A percentile compares a stretch with the other conserved stretches of the same genome.
Evolutionary conservation across 2,888 invertebrate species (phyloP).

Genomic region (Hirtodrosophila histrioides): DNA sequence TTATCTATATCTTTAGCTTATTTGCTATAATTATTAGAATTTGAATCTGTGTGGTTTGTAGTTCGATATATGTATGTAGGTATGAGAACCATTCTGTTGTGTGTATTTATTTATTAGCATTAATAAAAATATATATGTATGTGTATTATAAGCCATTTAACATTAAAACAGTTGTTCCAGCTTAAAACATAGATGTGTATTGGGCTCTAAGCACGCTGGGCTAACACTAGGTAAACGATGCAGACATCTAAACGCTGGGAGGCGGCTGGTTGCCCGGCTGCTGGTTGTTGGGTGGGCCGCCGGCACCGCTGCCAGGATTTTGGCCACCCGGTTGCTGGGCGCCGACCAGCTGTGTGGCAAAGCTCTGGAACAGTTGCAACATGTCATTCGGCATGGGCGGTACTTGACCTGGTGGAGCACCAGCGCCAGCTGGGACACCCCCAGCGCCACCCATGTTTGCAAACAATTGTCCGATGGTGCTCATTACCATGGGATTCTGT

Average conservation of each 20-base stretch:
- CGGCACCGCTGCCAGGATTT: slow-evolving; percentile 25
- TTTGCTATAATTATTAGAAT: too few relatives aligned
- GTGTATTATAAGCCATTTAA: slow-evolving; percentile 58
- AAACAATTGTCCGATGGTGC: slow-evolving; percentile 73
- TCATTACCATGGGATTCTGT: slow-evolving; percentile 79
- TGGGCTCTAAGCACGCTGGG: slow-evolving; percentile 12
- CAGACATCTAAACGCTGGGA: slow-evolving; percentile 53
- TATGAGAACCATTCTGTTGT: not conserved
- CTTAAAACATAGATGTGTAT: slow-evolving; percentile 27
- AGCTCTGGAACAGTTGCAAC: slow-evolving; percentile 79
- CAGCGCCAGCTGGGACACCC: slow-evolving; percentile 27
- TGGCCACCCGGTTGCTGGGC: slow-evolving; percentile 42
- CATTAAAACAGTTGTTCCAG: slow-evolving; percentile 50
- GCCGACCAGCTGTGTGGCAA: slow-evolving; percentile 73
- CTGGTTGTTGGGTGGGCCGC: slow-evolving; percentile 47
- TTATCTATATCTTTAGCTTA: too few relatives aligned
- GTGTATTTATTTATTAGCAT: slow-evolving; percentile 63
- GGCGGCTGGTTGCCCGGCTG: slow-evolving; percentile 74
- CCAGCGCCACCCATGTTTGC: slow-evolving; percentile 54
- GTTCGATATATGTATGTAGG: too few relatives aligned
- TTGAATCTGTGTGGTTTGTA: too few relatives aligned
- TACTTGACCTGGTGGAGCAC: slow-evolving; percentile 34
- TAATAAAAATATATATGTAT: slow-evolving; percentile 69
- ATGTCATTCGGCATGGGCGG: slow-evolving; percentile 73
- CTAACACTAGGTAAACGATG: slow-evolving; percentile 14